phyloP scores from a whole-genome alignment of 2,888 invertebrate genomes.

The Yponomeuta plumbellus region DNA sequence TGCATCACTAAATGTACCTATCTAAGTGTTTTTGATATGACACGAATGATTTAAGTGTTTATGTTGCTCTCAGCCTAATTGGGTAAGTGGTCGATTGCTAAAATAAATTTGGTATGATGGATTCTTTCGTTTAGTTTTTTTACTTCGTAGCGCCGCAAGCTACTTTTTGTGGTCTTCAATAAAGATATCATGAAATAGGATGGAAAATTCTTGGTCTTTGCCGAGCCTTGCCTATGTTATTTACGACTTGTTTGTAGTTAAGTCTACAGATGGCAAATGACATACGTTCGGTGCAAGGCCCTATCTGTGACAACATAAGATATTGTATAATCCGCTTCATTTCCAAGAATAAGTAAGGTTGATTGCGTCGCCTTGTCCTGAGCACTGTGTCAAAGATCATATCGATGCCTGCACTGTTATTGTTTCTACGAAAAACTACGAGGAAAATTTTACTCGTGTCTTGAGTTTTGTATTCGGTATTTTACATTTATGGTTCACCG shows the following conservation, averaged over 20 bases:
- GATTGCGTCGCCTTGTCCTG: slow-evolving; percentile 22
- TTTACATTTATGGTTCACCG: neutral
- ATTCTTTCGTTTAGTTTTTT: neutral
- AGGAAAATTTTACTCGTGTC: neutral
- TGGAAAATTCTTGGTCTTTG: neutral
- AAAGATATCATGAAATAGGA: neutral
- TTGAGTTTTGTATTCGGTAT: neutral
- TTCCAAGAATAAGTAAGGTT: slow-evolving; percentile 32
- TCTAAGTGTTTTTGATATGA: slow-evolving; percentile 22
- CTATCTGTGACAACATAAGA: slow-evolving; percentile 30
- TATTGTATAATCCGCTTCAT: slow-evolving; percentile 30
- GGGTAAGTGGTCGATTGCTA: slow-evolving; percentile 18
- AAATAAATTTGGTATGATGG: neutral
- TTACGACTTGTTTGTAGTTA: slow-evolving; percentile 15
- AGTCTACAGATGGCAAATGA: slow-evolving; percentile 23
- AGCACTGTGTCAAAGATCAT: slow-evolving; percentile 21
- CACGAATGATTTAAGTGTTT: slow-evolving; percentile 35
- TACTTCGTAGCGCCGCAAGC: neutral
- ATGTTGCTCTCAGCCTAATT: slow-evolving; percentile 26
- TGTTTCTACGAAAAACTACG: neutral
- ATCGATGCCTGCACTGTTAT: neutral
- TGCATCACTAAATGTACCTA: slow-evolving; percentile 27
- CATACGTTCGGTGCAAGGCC: slow-evolving; percentile 21
- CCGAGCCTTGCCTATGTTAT: neutral
- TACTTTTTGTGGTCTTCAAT: neutral